Percentiles rank a stretch among this genome's conserved stretches.
phyloP scores from a whole-genome alignment of 2,797 vertebrate genomes.

The Pelodytes ibericus region DNA sequence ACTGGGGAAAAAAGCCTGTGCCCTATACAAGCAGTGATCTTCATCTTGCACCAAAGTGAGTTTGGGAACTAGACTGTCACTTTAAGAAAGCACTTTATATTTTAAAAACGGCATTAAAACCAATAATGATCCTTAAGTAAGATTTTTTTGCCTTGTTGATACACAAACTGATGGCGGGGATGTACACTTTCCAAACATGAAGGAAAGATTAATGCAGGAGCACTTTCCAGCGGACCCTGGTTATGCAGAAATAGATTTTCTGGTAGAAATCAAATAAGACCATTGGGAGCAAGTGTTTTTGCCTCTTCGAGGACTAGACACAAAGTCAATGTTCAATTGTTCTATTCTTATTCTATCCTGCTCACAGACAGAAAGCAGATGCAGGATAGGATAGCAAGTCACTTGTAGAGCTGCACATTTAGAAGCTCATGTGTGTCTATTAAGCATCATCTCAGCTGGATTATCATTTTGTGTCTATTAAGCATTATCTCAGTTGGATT shows the following conservation, averaged over 20 bases:
- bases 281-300: conserved; percentile 61
- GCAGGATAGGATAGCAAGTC: conserved; percentile 60
- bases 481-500: background rate
- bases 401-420: background rate
- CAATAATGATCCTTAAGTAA: background rate
- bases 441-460: background rate
- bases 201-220: conserved; percentile 49
- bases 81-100: background rate
- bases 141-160: background rate
- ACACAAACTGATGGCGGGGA: background rate
- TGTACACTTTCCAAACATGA: conserved; percentile 44
- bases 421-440: background rate
- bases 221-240: conserved; percentile 36
- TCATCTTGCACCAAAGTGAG: no score
- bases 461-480: background rate
- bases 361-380: conserved; percentile 62
- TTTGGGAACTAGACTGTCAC: no score
- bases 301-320: conserved; percentile 59
- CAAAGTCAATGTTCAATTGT: conserved; percentile 62
- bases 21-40: no score
- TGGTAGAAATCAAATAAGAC: conserved; percentile 60
- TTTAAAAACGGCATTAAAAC: background rate
- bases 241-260: conserved; percentile 56
- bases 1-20: no score
- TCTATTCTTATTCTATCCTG: conserved; percentile 60